phyloP scores from a whole-genome alignment of 2,888 invertebrate species.

The Sesamia inferens region DNA sequence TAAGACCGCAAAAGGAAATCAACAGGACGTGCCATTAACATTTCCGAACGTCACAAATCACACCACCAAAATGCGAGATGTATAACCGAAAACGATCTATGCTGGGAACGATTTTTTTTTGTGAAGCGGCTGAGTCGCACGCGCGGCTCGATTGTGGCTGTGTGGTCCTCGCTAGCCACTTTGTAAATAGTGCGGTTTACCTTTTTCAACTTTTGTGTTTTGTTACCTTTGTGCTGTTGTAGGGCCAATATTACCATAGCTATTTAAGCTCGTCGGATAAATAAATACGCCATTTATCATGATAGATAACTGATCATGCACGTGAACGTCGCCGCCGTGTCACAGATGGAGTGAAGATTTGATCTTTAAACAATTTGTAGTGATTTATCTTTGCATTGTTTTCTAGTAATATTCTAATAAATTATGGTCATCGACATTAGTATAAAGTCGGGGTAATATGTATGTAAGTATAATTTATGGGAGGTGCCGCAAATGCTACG shows the following conservation, averaged over 20 bases:
- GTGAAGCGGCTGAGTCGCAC: constrained; percentile 87
- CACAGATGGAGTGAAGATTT: constrained; percentile 85
- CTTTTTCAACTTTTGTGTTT: constrained; percentile 90
- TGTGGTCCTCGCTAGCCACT: constrained; percentile 90
- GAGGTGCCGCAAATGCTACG: constrained; percentile 29
- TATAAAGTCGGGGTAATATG: constrained; percentile 34
- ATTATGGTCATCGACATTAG: constrained; percentile 50
- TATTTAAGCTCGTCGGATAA: constrained; percentile 90
- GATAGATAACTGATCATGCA: constrained; percentile 87
- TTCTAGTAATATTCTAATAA: constrained; percentile 68
- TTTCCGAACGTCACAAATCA: constrained; percentile 90
- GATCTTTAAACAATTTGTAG: constrained; percentile 82
- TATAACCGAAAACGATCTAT: constrained; percentile 89
- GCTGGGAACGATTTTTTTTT: constrained; percentile 87
- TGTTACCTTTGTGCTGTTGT: constrained; percentile 90
- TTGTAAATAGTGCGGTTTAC: constrained; percentile 91
- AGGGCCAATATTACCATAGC: constrained; percentile 90
- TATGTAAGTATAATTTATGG: constrained; percentile 48
- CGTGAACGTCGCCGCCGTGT: constrained; percentile 83
- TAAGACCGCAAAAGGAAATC: constrained; percentile 76
- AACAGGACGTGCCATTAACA: constrained; percentile 85
- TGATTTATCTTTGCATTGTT: constrained; percentile 84
- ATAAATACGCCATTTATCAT: constrained; percentile 90
- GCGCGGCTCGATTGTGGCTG: constrained; percentile 90
- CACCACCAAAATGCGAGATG: constrained; percentile 89